phyloP scores from a whole-genome alignment of 1,140 invertebrate species.

The Sminthurides bifidus region DNA sequence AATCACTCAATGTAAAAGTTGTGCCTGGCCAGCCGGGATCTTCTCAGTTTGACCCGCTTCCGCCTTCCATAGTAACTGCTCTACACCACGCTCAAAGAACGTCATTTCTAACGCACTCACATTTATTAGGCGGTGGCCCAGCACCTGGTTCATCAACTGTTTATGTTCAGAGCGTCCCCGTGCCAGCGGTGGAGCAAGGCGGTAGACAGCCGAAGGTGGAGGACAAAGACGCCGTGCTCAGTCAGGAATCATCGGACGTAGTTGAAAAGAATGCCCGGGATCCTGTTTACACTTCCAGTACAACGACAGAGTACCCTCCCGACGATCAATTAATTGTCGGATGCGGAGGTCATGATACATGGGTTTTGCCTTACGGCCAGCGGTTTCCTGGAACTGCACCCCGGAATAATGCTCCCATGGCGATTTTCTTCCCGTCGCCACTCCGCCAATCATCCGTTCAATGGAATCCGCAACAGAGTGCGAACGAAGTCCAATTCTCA shows the following conservation, averaged over 20 bases:
- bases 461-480: conserved; percentile 1
- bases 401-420: too few relatives aligned
- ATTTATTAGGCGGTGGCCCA: conserved; percentile 7
- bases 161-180: conserved; percentile 22
- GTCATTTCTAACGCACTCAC: conserved; percentile 26
- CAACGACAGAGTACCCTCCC: neutral
- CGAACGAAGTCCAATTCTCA: neutral
- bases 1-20: too few relatives aligned
- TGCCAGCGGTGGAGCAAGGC: neutral
- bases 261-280: too few relatives aligned
- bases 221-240: neutral
- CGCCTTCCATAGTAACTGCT: conserved; percentile 26
- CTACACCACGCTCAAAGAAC: conserved; percentile 28
- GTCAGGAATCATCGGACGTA: too few relatives aligned
- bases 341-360: too few relatives aligned
- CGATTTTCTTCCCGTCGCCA: conserved; percentile 16
- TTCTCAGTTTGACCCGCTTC: conserved; percentile 21
- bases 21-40: too few relatives aligned
- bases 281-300: too few relatives aligned
- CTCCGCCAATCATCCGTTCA: conserved; percentile 10
- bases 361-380: too few relatives aligned
- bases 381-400: too few relatives aligned
- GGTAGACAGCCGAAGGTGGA: neutral
- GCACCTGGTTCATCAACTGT: conserved; percentile 4
- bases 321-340: too few relatives aligned